Percentiles rank a stretch among this genome's conserved stretches.
phyloP scores from a whole-genome alignment of 2,888 invertebrate species.

The Meghimatium bilineatum region DNA sequence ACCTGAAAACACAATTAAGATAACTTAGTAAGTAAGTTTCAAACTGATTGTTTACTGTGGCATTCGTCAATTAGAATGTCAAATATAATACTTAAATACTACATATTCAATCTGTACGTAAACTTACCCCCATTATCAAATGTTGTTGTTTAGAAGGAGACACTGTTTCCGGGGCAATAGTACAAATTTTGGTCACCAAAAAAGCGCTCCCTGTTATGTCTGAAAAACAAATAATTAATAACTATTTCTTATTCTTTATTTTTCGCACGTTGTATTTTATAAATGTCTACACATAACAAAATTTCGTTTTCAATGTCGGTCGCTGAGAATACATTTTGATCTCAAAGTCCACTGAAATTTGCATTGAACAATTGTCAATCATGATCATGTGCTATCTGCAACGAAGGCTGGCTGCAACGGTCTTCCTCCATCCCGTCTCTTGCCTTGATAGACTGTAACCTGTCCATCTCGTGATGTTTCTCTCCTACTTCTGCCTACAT shows the following conservation, averaged over 20 bases:
- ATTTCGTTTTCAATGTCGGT: no score
- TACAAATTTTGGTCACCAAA: not conserved
- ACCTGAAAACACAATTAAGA: slow-evolving; percentile 27
- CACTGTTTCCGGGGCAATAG: slow-evolving; percentile 36
- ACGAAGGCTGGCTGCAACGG: no score
- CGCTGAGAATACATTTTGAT: no score
- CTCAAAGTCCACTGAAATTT: no score
- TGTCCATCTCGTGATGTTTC: not conserved
- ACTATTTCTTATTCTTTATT: no score
- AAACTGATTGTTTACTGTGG: not conserved
- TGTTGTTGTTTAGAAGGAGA: slow-evolving; percentile 25
- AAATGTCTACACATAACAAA: no score
- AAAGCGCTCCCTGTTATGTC: not conserved
- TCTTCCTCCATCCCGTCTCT: not conserved
- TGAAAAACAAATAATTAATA: not conserved
- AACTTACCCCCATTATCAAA: slow-evolving; percentile 46
- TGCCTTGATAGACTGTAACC: not conserved
- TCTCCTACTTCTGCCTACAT: not conserved
- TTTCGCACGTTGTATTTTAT: no score
- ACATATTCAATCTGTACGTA: no score
- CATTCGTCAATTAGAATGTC: not conserved
- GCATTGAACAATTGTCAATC: no score
- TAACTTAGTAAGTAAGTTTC: not conserved
- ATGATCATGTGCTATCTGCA: no score
- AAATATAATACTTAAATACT: not conserved